Evolutionary conservation across 1,140 invertebrate species (phyloP), one percentile per base, ranked within the genome.

Genomic region (Lasioglossum albipes): DNA sequence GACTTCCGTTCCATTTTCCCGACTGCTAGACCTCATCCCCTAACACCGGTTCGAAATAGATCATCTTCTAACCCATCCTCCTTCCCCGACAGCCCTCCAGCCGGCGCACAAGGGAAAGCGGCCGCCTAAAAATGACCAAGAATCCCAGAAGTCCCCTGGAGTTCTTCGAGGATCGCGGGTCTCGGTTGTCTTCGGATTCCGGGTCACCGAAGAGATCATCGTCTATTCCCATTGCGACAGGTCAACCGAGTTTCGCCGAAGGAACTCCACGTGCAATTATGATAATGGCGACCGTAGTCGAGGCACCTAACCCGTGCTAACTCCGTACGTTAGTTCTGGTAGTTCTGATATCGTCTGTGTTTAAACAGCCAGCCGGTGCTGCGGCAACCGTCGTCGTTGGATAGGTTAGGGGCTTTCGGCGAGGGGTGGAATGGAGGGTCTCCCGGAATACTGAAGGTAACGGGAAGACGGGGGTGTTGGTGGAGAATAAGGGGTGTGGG

Each of bases 311-410:
- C 86, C 85, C 88, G 85, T 82, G 86, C 88, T 81, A 92, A 88
- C 91, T 91, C 89, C 84, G 90, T 89, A 90, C 90, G 84, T 82
- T 89, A 91, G 91, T 92, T 92, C 88, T 89, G 85, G 88, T 91
- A 92, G 92, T 92, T 93, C 91, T 91, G 90, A 92, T 92, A 93
- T 91, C 92, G 92, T 92, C 92, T 92, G 90, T 93, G 92, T 93
- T 93, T 93, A 93, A 93, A 93, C 91, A 93, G 93, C 91, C 91
- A 91, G 89, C 88, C 91, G 86, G 86, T 87, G 86, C 83, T 86
- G 84, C 75, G 83, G 86, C 86, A 86, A 87, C 86, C 85, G 85
- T 84, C 82, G 85, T 86, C 84, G 86, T 79, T 49, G 45, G 75
- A 54, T 54, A 75, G 69, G 84, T 81, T 59, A n/a, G n/a, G 31